Evolutionary conservation across 2,888 invertebrate species (phyloP).

Genomic region (Oscheius sp.): DNA sequence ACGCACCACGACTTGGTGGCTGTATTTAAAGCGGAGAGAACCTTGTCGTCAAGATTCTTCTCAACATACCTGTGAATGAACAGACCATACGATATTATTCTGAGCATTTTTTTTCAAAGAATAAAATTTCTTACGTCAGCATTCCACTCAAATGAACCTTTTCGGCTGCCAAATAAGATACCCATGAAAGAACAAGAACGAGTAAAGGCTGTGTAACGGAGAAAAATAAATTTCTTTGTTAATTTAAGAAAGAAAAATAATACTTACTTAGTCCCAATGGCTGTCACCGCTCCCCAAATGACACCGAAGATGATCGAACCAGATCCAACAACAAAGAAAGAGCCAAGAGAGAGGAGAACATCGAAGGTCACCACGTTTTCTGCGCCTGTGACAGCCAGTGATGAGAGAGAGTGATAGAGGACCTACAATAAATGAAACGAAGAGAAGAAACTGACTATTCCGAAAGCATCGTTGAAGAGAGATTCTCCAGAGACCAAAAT

Average conservation of each 20-base stretch:
- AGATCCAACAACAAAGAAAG: not conserved
- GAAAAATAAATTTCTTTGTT: not conserved
- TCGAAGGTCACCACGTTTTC: not conserved
- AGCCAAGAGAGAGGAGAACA: not conserved
- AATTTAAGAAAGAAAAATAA: not conserved
- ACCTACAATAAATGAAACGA: not conserved
- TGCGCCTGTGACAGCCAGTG: not conserved
- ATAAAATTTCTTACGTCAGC: not conserved
- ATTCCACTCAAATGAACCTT: constrained; percentile 1
- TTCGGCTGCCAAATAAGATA: not conserved
- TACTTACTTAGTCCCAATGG: not conserved
- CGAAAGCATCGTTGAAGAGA: constrained; percentile 94
- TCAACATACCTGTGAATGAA: constrained; percentile 80
- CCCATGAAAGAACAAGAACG: not conserved
- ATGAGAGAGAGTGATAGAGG: not conserved
- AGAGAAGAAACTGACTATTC: constrained; percentile 76
- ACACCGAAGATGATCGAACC: not conserved
- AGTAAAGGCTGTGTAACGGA: not conserved
- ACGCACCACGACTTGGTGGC: too few relatives aligned
- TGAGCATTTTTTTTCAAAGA: not conserved
- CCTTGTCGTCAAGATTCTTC: constrained; percentile 72
- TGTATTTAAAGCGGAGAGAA: too few relatives aligned
- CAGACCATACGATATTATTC: constrained; percentile 94
- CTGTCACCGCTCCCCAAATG: not conserved
- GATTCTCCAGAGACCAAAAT: constrained; percentile 98